Evolutionary conservation across 2,113 vertebrate genomes (phyloP).

Genomic region (Bombycilla garrulus): DNA sequence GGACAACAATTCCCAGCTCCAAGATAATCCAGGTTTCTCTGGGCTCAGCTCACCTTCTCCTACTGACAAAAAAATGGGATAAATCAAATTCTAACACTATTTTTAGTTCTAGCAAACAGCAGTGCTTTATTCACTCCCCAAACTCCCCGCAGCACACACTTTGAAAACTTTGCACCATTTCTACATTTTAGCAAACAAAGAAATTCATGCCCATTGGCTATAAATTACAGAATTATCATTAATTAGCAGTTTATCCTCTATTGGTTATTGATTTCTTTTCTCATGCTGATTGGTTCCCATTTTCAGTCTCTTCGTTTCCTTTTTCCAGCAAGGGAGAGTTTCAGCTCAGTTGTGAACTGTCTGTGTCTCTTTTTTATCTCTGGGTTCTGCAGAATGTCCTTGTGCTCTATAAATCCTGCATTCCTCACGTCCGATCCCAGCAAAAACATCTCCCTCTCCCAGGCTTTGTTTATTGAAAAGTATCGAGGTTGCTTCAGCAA

Average conservation of each 20-base stretch:
- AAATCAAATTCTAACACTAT: background rate
- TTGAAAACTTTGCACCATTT: background rate
- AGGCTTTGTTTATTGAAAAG: background rate
- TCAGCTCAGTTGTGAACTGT: accelerated
- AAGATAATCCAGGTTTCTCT: background rate
- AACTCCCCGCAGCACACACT: background rate
- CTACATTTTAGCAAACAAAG: background rate
- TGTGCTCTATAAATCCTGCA: background rate
- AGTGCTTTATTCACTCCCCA: background rate
- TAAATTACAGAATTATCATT: background rate
- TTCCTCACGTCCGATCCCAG: background rate
- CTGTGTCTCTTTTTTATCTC: background rate
- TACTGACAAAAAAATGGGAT: background rate
- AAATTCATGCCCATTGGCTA: accelerated
- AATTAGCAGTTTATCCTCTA: background rate
- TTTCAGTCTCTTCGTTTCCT: background rate
- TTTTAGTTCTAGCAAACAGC: background rate
- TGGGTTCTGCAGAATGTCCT: background rate
- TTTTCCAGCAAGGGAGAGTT: background rate
- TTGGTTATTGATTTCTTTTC: background rate
- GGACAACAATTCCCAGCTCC: background rate
- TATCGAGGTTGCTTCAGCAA: background rate
- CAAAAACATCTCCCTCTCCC: background rate
- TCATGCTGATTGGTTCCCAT: accelerated
- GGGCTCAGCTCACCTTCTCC: background rate